These are phyloP conservation scores for Pseudoips prasinana DNA, from an alignment of 2,888 invertebrate species.

Conservation along the genomic window DNA sequence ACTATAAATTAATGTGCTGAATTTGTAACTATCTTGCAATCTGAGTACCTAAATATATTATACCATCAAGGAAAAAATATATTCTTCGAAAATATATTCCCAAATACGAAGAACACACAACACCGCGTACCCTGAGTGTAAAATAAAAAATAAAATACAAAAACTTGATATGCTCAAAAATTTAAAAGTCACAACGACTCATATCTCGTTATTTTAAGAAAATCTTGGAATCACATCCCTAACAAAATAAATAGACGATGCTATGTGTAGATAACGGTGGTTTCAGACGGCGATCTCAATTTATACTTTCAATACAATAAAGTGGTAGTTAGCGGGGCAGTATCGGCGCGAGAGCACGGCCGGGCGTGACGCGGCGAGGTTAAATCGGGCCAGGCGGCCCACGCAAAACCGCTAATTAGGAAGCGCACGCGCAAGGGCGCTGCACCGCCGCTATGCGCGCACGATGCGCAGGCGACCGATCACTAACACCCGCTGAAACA, in stretches of 20 bases:
- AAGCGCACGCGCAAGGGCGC: constrained; percentile 73
- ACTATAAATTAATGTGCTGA: no score
- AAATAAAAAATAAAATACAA: no score
- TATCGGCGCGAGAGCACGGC: constrained; percentile 35
- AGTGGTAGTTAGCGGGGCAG: constrained; percentile 28
- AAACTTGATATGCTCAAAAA: no score
- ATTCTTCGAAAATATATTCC: no score
- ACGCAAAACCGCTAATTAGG: constrained; percentile 73
- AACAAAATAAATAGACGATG: constrained; percentile 18
- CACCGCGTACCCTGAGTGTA: no score
- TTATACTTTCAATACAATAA: constrained; percentile 25
- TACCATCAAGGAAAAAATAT: no score
- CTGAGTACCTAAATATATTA: no score
- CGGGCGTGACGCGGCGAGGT: constrained; percentile 62
- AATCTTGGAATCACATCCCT: constrained; percentile 10
- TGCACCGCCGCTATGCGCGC: constrained; percentile 53
- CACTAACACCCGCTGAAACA: constrained; percentile 37
- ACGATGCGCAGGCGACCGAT: constrained; percentile 46
- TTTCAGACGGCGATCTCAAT: constrained; percentile 20
- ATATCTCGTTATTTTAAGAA: no score
- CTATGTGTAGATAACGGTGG: constrained; percentile 23
- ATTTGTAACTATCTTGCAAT: no score
- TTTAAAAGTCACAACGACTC: no score
- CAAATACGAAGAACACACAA: no score
- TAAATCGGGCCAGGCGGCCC: constrained; percentile 66